Base-by-base conservation (phyloP, 2,888 invertebrate species). In the Acholoe squamosa region DNA sequence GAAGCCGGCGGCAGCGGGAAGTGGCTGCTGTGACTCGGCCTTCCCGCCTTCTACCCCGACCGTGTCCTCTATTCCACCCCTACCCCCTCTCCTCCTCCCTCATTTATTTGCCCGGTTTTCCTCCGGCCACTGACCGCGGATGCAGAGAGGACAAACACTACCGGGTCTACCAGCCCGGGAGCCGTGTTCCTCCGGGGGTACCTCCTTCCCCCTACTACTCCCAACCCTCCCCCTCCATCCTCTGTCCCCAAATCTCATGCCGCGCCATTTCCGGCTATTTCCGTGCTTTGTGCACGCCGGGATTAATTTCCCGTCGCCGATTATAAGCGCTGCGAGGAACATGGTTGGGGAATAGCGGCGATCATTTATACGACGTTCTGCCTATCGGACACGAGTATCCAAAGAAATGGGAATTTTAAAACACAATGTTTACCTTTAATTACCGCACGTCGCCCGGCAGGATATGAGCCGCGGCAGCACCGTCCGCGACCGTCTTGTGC, bases 351-450 rank as follows among this genome's bases (percentile, higher is more conserved):
- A 80, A 52, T 31, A 52, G 86, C 86, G 54, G 52, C 86, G 56
- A 28, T 54, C 86, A 56, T 86, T 86, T 86, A 86, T 52, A 86
- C 86, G 86, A 1, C 52, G 52, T 54, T 52, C 54, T 86, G 52
- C 54, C 86, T 31, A 54, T 52, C 86, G 56, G 86, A 86, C 86
- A 86, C 52, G 86, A 52, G 86, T 86, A 86, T 86, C 86, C 86
- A 86, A 52, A 86, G 86, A 86, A 86, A 86, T 56, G 86, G 86
- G 86, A 25, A 86, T 86, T 86, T 86, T 86, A 86, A 86, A 86
- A 86, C 86, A 86, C 86, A 86, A 86, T 89, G 89, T 89, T 89
- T 89, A 61, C 89, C 61, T 89, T 89, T 89, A 89, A 89, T 89
- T 89, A 89, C 67, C 34, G 56, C 14, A 61, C 67, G 56, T 16